A percentile compares a stretch with the other conserved stretches of the same genome.
Conservation (phyloP, 2,888 invertebrate genomes). For the Ophraella communa region DNA sequence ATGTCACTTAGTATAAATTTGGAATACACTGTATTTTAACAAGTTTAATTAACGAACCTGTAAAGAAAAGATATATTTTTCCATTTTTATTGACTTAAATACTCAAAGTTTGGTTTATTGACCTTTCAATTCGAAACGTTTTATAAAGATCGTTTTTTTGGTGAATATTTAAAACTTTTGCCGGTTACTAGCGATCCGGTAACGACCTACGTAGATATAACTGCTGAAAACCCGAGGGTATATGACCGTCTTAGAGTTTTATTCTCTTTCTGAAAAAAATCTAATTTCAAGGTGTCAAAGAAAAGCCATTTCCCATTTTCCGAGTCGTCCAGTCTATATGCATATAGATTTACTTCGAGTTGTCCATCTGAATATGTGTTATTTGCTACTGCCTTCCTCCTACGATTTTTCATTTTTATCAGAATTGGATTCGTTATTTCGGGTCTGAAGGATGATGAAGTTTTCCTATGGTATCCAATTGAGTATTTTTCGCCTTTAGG, state of each 20-base stretch:
- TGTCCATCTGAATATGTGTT: conserved; percentile 55
- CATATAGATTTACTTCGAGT: conserved; percentile 55
- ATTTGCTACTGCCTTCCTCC: conserved; percentile 28
- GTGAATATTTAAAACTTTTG: conserved; percentile 27
- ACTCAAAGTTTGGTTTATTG: no score
- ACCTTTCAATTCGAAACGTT: not conserved
- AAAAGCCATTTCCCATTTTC: conserved; percentile 62
- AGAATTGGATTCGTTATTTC: conserved; percentile 33
- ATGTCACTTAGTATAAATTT: no score
- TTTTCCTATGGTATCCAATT: conserved; percentile 11
- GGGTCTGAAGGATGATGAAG: conserved; percentile 17
- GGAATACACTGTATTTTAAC: no score
- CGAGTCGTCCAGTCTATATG: conserved; percentile 56
- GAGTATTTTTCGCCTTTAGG: not conserved
- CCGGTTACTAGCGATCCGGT: conserved; percentile 48
- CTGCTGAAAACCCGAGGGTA: conserved; percentile 37
- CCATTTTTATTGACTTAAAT: no score
- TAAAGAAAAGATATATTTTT: no score
- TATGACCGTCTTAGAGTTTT: conserved; percentile 37
- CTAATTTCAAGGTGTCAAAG: conserved; percentile 63
- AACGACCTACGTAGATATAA: conserved; percentile 47
- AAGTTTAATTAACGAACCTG: no score
- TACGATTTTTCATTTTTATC: conserved; percentile 35
- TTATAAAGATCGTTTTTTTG: not conserved
- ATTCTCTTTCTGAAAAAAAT: conserved; percentile 59